Base-by-base conservation (phyloP, 2,888 invertebrate genomes). In the Philopedon plagiatum region DNA sequence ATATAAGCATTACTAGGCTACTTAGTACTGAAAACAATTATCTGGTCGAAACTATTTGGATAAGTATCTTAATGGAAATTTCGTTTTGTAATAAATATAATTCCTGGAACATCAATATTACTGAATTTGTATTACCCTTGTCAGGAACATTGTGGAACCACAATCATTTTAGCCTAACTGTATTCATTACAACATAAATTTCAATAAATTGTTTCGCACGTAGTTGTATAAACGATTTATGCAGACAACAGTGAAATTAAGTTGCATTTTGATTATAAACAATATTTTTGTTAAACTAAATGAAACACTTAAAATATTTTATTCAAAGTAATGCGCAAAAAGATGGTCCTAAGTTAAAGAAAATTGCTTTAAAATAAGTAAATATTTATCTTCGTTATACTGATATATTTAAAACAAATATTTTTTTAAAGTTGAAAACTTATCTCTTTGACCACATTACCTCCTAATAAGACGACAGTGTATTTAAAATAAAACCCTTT, bases 131-230 rank as follows among this genome's bases (percentile, higher is more conserved):
- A 62, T 62, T 62, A 15, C 46, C 46, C 23, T 26, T 41, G 34
- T 29, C 46, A 46, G 46, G 39, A 62, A 15, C 61, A 49, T 34
- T 46, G 9, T 19, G 18, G 29, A 46, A 62, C 46, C 18, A 49
- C 44, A 62, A 62, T 62, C 15, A 62, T 62, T 46, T 62, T 34
- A 54, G 39, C 23, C 34, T 51, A 63, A 63, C 51, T 23, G 46
- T 63, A 63, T 51, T 63, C 58, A 49, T 46, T 67, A 60, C 44
- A 9, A 37, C 67, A 67, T 67, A 67, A 67, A 67, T 67, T 67
- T 46, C 58, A 34, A 49, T 44, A 67, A 65, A 58, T 58, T 49
- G 58, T 67, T 37, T 60, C 13, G 34, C 21, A 58, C 46, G 58
- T 65, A 65, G 39, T 37, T 13, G 34, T 39, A 21, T n/a, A 32